Evolutionary conservation across 2,113 vertebrate species (phyloP).

Genomic region (Thermophis baileyi): DNA sequence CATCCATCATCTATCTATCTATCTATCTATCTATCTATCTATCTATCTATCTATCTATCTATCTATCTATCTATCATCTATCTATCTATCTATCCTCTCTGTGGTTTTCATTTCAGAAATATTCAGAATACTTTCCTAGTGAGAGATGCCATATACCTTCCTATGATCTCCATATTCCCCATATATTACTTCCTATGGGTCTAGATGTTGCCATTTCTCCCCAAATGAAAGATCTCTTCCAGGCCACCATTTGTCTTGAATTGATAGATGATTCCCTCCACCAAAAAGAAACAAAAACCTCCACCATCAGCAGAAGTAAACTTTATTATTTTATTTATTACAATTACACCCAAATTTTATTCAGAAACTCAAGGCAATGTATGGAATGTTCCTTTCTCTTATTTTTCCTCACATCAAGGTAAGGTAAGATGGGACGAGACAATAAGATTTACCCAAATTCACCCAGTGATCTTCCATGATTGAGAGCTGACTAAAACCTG

Average conservation of each 20-base stretch:
- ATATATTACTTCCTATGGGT: background rate
- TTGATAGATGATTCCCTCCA: background rate
- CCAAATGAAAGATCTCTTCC: background rate
- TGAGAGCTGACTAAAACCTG: background rate
- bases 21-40: no score
- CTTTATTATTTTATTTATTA: background rate
- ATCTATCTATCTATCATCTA: no score
- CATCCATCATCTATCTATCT: background rate
- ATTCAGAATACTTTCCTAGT: background rate
- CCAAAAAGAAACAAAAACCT: background rate
- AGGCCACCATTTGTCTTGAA: background rate
- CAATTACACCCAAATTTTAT: background rate
- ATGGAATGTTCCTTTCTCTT: background rate
- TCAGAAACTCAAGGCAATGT: background rate
- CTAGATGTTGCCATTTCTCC: background rate
- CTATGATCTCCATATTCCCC: background rate
- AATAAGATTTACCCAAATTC: background rate
- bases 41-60: no score
- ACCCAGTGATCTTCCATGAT: background rate
- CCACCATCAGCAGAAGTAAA: background rate
- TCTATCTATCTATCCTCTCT: background rate
- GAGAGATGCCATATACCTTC: background rate
- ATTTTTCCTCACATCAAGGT: background rate
- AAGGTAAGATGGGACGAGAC: background rate
- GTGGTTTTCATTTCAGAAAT: background rate